Evolutionary conservation across 2,797 vertebrate species (phyloP).

Genomic region (Hyperoplus lanceolatus): DNA sequence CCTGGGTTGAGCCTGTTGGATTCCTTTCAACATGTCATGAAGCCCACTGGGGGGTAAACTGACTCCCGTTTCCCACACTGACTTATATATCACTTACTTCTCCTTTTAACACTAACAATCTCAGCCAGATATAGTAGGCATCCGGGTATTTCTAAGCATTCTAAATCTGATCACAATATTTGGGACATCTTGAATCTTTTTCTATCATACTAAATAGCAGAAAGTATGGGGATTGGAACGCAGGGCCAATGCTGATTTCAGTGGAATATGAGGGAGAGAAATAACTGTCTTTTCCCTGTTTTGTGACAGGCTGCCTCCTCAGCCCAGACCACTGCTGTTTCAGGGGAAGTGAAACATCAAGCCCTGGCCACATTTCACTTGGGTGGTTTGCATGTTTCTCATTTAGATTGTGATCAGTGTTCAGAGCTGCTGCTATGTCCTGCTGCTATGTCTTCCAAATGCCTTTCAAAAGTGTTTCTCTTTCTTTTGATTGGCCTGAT

Average conservation of each 20-base stretch:
- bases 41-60: neutral
- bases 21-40: neutral
- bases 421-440: conserved; percentile 15
- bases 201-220: too few relatives aligned
- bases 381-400: conserved; percentile 10
- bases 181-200: too few relatives aligned
- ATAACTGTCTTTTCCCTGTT: neutral
- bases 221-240: too few relatives aligned
- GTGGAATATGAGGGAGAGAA: conserved; percentile 8
- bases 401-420: conserved; percentile 30
- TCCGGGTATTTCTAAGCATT: too few relatives aligned
- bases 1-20: neutral
- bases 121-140: too few relatives aligned
- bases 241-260: too few relatives aligned
- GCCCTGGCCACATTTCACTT: neutral
- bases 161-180: too few relatives aligned
- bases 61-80: neutral
- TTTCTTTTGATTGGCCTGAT: conserved; percentile 9
- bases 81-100: too few relatives aligned
- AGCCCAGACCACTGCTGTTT: conserved; percentile 4
- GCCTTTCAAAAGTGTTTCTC: conserved; percentile 16
- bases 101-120: too few relatives aligned
- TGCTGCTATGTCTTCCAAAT: conserved; percentile 28
- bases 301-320: neutral
- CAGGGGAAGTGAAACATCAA: conserved; percentile 28